Evolutionary conservation across 2,113 vertebrate genomes (phyloP), one percentile per base, ranked within the genome.

Genomic region (Scolopax mira): DNA sequence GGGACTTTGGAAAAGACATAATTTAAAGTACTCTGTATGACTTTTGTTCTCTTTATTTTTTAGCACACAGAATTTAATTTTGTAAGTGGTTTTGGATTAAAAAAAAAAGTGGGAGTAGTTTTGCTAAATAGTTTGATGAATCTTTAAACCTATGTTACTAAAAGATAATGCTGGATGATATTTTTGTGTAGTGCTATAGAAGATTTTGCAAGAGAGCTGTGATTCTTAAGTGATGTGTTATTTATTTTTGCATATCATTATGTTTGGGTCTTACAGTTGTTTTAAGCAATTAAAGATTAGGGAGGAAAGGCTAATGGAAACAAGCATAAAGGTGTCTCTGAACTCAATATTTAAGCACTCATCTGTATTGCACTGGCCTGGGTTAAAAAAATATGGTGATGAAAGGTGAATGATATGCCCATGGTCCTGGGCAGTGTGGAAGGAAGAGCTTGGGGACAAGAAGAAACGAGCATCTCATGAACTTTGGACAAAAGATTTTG

Each of bases 361-460:
- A 25, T 54, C 46, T 78, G 7, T 80, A 18, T 83, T 54, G 22
- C 24, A 9, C 37, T 79, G 65, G 16, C 64, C 13, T 14, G 58
- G 55, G 31, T 65, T 79, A 49, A 91, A 85, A 81, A 82, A 52
- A 60, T 17, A 7, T 35, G 24, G 11, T 52, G 7, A 25, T 82
- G 60, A 58, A 84, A 74, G 7, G 23, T 35, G 27, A 58, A 57
- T n/a, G 17, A 33, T 60, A 37, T 2, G 41, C 41, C 0, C 0
- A 2, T 42, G 51, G 65, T 78, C 31, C 70, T 3, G 18, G 30
- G 5, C 0, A 0, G 49, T 52, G 60, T 18, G 12, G 24, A 75
- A 66, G 14, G 28, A 71, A 66, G 10, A 35, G n/a, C 16, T 8
- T 3, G 42, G 35, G 13, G 0, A 1, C 2, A 1, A 39, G 66